Evolutionary conservation across 2,888 invertebrate species (phyloP).

Genomic region (Nomada ferruginata): DNA sequence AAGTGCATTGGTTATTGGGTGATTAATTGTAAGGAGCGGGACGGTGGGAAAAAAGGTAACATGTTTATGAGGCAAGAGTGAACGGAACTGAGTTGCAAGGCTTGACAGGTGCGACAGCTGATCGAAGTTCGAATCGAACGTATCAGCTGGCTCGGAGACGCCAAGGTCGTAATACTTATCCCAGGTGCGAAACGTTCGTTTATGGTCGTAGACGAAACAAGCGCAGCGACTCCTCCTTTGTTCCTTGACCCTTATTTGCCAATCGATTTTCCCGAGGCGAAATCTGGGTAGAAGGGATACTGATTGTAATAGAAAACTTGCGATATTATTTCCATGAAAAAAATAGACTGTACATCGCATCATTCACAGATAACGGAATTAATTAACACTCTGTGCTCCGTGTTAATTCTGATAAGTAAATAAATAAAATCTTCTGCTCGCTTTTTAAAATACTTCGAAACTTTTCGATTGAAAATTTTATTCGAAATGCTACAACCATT

Average conservation of each 20-base stretch:
- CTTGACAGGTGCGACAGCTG: slow-evolving; percentile 72
- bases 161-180: slow-evolving; percentile 65
- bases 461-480: too few species aligned
- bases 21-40: neutral
- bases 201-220: slow-evolving; percentile 66
- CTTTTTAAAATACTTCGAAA: too few species aligned
- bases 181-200: slow-evolving; percentile 73
- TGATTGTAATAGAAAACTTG: too few species aligned
- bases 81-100: slow-evolving; percentile 66
- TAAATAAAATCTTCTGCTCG: too few species aligned
- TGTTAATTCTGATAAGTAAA: too few species aligned
- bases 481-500: too few species aligned
- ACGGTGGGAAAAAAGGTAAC: neutral
- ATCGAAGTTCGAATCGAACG: slow-evolving; percentile 62
- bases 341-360: too few species aligned
- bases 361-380: too few species aligned
- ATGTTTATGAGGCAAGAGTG: slow-evolving; percentile 30
- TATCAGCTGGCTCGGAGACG: slow-evolving; percentile 57
- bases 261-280: neutral
- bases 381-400: too few species aligned
- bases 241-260: slow-evolving; percentile 21
- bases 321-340: too few species aligned
- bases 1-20: too few species aligned
- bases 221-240: slow-evolving; percentile 36
- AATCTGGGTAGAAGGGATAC: too few species aligned